Evolutionary conservation across 2,888 invertebrate genomes (phyloP), one percentile per base, ranked within the genome.

Genomic region (Muschampia plurimacula): DNA sequence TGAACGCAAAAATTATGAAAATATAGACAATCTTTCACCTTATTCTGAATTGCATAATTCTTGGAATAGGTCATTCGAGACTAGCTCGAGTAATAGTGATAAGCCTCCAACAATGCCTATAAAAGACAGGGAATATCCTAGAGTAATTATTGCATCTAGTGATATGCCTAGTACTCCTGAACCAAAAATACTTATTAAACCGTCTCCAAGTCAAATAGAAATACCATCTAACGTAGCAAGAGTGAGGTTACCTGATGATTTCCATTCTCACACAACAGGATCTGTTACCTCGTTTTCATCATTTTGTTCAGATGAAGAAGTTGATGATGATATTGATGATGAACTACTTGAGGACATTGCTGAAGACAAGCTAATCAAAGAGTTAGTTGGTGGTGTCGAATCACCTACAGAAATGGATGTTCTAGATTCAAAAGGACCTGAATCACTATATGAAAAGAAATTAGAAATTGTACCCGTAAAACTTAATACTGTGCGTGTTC

Each of bases 171-270:
- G 86, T 22, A 89, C 86, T 65, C 85, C 93, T 73, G 96, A 96
- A 79, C 94, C 95, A 0, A 95, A 95, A 82, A 95, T 96, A 73
- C 91, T 96, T 49, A 96, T 96, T 28, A 95, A 95, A 78, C 95
- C 96, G 8, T 95, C 95, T 0, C 90, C 94, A 59, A 91, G 86
- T 77, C 86, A 88, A 77, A 74, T 80, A n/a, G 87, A 87, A 78
- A 84, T 91, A 72, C 82, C 87, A 4, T 82, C 85, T 73, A 90
- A 92, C 79, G 88, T 92, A 68, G 94, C 96, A 8, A 90, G 95
- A 82, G 95, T 96, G 1, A 89, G 91, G 72, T 86, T 93, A 63
- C 94, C 94, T 44, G 93, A 91, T 71, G 92, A 93, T 77, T 93
- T 94, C 74, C 93, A 94, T 78, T 86, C 88, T 0, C 85, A 84